These are phyloP conservation scores for Cerceris rybyensis DNA, from an alignment of 2,888 invertebrate genomes.

Conservation along the genomic window DNA sequence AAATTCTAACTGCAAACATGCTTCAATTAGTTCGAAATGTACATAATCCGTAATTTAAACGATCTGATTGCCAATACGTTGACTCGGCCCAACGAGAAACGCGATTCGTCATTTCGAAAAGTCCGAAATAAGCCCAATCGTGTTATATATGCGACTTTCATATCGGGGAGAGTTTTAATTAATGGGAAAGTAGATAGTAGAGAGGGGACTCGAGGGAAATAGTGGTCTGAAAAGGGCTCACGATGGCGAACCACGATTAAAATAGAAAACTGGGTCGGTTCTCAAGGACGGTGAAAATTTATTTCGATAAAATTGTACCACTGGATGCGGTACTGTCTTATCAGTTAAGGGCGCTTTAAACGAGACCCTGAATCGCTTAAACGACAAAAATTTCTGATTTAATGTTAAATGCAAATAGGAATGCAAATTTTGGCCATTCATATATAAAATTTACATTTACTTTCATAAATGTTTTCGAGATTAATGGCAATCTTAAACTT, in stretches of 20 bases:
- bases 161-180: conserved; percentile 27
- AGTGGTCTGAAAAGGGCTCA: conserved; percentile 37
- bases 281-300: conserved; percentile 43
- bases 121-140: not conserved
- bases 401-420: not conserved
- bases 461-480: too few species aligned
- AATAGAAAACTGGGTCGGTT: conserved; percentile 57
- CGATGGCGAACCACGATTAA: conserved; percentile 36
- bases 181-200: conserved; percentile 40
- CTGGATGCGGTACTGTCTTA: conserved; percentile 20
- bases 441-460: not conserved
- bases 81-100: too few species aligned
- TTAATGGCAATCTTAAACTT: too few species aligned
- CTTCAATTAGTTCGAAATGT: too few species aligned
- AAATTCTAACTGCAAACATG: too few species aligned
- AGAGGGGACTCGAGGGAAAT: conserved; percentile 33
- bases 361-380: not conserved
- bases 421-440: too few species aligned
- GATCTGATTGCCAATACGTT: too few species aligned
- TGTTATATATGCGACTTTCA: not conserved
- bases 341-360: not conserved
- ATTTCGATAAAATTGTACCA: not conserved
- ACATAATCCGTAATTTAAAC: too few species aligned
- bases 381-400: not conserved
- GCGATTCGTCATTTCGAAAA: too few species aligned